Percentiles rank a stretch among this genome's conserved stretches.
phyloP scores from a whole-genome alignment of 1,140 invertebrate species.

The Drosophila pseudoananassae region DNA sequence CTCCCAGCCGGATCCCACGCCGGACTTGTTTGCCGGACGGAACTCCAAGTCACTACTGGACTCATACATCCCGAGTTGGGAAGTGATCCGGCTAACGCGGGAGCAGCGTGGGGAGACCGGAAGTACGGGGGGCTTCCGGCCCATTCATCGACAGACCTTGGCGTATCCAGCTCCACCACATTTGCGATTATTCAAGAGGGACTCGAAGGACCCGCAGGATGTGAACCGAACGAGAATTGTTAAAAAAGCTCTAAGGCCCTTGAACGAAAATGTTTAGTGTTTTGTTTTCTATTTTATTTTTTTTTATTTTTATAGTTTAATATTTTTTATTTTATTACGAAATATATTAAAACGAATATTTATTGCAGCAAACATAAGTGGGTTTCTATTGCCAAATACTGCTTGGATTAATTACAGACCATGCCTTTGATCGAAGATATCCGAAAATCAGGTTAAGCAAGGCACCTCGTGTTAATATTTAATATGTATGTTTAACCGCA shows the following conservation, averaged over 20 bases:
- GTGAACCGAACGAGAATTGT: conserved; percentile 25
- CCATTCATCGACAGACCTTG: conserved; percentile 53
- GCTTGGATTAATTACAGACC: no score
- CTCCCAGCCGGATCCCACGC: conserved; percentile 58
- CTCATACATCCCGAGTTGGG: conserved; percentile 81
- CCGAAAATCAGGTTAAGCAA: neutral
- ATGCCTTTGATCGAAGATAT: neutral
- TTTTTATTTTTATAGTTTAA: neutral
- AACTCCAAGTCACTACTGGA: conserved; percentile 71
- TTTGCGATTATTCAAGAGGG: conserved; percentile 57
- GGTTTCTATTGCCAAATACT: neutral
- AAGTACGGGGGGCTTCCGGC: conserved; percentile 1
- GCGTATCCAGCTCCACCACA: conserved; percentile 57
- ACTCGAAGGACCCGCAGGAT: conserved; percentile 16
- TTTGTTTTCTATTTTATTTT: neutral
- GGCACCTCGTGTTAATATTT: neutral
- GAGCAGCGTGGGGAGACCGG: conserved; percentile 36
- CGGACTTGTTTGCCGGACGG: conserved; percentile 69
- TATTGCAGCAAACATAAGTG: conserved; percentile 19
- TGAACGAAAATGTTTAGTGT: neutral
- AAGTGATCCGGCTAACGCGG: conserved; percentile 59
- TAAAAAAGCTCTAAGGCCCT: conserved; percentile 38
- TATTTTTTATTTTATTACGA: conserved; percentile 16
- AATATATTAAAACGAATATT: conserved; percentile 26
- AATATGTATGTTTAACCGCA: conserved; percentile 2